phyloP scores from a whole-genome alignment of 2,113 vertebrate species.

The Astur gentilis region DNA sequence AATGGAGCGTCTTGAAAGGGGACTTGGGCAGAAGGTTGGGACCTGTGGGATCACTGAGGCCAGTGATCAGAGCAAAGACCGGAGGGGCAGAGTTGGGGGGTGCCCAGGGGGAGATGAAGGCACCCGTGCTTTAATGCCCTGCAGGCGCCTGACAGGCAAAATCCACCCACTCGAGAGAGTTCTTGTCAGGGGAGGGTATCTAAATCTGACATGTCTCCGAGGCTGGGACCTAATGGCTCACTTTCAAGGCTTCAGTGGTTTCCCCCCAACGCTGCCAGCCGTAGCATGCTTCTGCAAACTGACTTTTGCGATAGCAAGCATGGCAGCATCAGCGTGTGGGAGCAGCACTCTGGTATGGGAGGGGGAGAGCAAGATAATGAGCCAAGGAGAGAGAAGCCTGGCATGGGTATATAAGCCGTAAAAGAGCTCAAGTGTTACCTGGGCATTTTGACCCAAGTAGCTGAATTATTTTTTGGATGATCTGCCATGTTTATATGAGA shows the following conservation, averaged over 20 bases:
- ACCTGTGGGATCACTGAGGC: neutral
- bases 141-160: neutral
- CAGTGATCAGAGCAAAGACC: neutral
- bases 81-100: neutral
- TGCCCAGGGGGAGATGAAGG: rapidly evolving
- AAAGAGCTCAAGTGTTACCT: slow-evolving; percentile 52
- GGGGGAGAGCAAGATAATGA: neutral
- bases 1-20: neutral
- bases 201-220: neutral
- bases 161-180: neutral
- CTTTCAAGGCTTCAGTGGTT: neutral
- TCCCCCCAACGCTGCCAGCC: neutral
- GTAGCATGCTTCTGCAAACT: neutral
- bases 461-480: slow-evolving; percentile 54
- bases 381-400: neutral
- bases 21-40: neutral
- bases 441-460: neutral
- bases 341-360: neutral
- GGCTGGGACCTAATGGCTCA: neutral
- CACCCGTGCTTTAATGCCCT: neutral
- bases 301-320: neutral
- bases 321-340: neutral
- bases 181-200: neutral
- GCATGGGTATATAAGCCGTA: neutral
- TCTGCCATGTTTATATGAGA: slow-evolving; percentile 59